Base-by-base conservation (phyloP, 2,113 vertebrate species). In the Megaceryle maxima region DNA sequence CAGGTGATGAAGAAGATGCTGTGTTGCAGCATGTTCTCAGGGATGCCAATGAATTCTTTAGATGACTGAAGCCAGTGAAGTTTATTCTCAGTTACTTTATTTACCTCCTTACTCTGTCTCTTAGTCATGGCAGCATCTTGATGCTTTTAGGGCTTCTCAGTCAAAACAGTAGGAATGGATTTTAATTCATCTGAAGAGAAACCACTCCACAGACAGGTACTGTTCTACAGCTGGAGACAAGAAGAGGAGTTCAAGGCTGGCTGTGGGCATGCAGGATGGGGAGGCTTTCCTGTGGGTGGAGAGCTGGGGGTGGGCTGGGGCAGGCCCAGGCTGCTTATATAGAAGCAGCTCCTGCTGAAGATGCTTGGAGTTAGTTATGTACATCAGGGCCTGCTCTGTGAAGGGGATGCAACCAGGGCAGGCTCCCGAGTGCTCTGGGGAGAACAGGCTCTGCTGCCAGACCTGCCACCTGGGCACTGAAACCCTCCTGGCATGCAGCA, bases 71-170 rank as follows among this genome's bases (percentile, higher is more conserved):
- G 43, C 56, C 81, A 4, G 41, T 24, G 50, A 67, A 87, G 50
- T 94, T 78, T 91, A 64, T 92, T 91, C 62, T 85, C 91, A 89
- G 80, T 66, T 94, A 51, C 91, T 96, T 92, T 82, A 72, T 94
- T 96, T 95, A 64, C 70, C 86, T 81, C 48, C 25, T 83, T 78
- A 3, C 64, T 70, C 56, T 85, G 50, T 55, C 78, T 93, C 74
- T 95, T 85, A 87, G 87, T 91, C 81, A 72, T 1, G 91, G 84
- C 77, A 60, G 77, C 57, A 72, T 57, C 81, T 91, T 74, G 44
- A 43, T 67, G 87, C 44, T 95, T 91, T 87, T 44, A 60, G 81
- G 73, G 70, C 44, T 68, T 91, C 87, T 89, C n/a, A 60, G 91
- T 76, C 89, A 94, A 82, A 94, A 81, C 39, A 78, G 60, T 62